Evolutionary conservation across 2,113 vertebrate species (phyloP).

Genomic region (Barbus barbus): DNA sequence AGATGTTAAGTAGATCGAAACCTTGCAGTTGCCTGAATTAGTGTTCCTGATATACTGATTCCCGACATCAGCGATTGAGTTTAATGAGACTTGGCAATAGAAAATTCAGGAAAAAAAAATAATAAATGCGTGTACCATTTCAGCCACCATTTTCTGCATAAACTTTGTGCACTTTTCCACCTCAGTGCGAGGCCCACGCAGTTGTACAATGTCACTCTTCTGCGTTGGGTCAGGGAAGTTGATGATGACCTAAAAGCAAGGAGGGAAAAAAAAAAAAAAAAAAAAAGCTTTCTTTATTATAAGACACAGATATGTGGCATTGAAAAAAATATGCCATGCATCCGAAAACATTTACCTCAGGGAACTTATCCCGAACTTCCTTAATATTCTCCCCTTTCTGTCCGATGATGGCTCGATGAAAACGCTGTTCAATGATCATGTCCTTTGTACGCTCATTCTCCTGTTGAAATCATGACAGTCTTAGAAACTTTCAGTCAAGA

Average conservation of each 20-base stretch:
- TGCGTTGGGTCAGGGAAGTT: constrained; percentile 97
- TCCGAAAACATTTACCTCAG: constrained; percentile 78
- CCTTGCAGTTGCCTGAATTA: no score
- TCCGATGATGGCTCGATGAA: constrained; percentile 97
- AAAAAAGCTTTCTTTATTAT: not conserved
- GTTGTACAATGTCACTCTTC: constrained; percentile 96
- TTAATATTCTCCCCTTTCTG: constrained; percentile 98
- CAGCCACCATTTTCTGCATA: constrained; percentile 96
- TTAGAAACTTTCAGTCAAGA: constrained; percentile 3
- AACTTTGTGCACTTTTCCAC: constrained; percentile 98
- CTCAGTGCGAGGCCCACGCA: constrained; percentile 93
- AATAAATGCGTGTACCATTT: constrained; percentile 83
- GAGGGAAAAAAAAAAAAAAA: no score
- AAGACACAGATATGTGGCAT: not conserved
- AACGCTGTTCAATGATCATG: constrained; percentile 96
- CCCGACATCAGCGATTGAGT: not conserved
- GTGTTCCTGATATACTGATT: no score
- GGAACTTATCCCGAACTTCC: constrained; percentile 96
- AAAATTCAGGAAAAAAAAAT: not conserved
- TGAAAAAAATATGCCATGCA: not conserved
- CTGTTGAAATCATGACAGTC: constrained; percentile 66
- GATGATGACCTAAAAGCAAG: constrained; percentile 87
- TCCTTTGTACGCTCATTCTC: constrained; percentile 99
- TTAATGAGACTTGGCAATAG: not conserved
- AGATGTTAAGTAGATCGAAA: no score